Conservation (phyloP, 2,888 invertebrate genomes). For the Bruchidius siliquastri region DNA sequence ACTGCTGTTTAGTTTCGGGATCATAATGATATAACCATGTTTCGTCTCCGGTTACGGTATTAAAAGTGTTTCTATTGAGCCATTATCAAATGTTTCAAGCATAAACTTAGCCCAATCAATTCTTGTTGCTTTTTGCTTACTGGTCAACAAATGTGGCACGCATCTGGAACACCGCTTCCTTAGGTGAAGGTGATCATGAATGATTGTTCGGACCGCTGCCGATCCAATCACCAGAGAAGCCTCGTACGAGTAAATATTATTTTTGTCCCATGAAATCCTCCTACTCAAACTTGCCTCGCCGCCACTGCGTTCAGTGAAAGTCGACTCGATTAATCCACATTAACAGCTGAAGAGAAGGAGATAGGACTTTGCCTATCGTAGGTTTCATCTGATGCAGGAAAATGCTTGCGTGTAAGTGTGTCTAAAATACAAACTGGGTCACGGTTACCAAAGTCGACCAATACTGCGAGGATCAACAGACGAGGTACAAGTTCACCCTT, state of each 20-base stretch:
- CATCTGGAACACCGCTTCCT: no score
- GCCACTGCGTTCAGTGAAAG: not conserved
- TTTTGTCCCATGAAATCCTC: not conserved
- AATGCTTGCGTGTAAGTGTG: not conserved
- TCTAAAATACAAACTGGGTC: not conserved
- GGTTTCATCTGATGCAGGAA: not conserved
- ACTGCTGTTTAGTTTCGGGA: no score
- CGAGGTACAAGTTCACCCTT: not conserved
- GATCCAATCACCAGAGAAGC: no score
- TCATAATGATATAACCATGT: no score
- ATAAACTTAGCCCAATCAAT: no score
- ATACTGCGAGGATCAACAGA: not conserved
- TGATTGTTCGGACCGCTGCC: no score
- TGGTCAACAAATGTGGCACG: no score
- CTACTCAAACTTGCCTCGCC: not conserved
- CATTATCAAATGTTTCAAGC: no score
- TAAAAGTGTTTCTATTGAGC: no score
- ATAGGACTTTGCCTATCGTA: not conserved
- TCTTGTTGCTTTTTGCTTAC: no score
- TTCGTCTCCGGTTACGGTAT: no score
- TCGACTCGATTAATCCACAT: not conserved
- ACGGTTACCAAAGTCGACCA: not conserved
- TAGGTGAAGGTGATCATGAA: no score
- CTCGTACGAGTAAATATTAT: not conserved
- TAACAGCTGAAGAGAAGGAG: not conserved